phyloP scores from a whole-genome alignment of 2,888 invertebrate species.

The Scrobipalpa costella region DNA sequence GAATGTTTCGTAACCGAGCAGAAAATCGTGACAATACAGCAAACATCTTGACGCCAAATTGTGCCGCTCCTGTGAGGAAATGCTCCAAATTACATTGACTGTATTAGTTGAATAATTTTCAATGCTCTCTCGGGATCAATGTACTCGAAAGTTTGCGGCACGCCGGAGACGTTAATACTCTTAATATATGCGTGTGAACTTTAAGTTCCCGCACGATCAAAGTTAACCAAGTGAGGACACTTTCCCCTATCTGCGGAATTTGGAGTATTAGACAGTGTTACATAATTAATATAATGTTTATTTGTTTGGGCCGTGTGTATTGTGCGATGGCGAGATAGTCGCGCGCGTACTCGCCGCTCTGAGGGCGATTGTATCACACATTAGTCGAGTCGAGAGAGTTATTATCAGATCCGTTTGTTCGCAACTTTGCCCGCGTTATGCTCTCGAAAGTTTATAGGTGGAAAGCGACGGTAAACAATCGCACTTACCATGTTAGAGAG shows the following conservation, averaged over 20 bases:
- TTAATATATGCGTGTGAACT: constrained; percentile 68
- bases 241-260: constrained; percentile 47
- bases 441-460: constrained; percentile 55
- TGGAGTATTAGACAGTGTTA: constrained; percentile 44
- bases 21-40: constrained; percentile 22
- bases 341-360: constrained; percentile 42
- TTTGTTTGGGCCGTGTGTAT: constrained; percentile 52
- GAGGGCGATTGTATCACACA: constrained; percentile 57
- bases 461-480: constrained; percentile 49
- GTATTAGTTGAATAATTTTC: constrained; percentile 59
- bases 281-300: constrained; percentile 62
- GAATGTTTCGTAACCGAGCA: constrained; percentile 17
- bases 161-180: constrained; percentile 65
- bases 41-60: constrained; percentile 17
- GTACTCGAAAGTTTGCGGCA: constrained; percentile 56
- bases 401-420: constrained; percentile 66
- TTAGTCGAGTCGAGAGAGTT: constrained; percentile 59
- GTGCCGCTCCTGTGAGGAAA: constrained; percentile 13
- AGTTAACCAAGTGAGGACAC: constrained; percentile 60
- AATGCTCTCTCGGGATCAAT: constrained; percentile 60
- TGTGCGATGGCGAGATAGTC: constrained; percentile 48
- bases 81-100: constrained; percentile 25
- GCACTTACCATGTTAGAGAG: constrained; percentile 80
- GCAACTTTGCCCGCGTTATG: constrained; percentile 53
- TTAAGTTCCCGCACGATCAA: constrained; percentile 62